These are phyloP conservation scores for Desmodus rotundus DNA, from an alignment of 2,113 vertebrate species.

Conservation along the genomic window DNA sequence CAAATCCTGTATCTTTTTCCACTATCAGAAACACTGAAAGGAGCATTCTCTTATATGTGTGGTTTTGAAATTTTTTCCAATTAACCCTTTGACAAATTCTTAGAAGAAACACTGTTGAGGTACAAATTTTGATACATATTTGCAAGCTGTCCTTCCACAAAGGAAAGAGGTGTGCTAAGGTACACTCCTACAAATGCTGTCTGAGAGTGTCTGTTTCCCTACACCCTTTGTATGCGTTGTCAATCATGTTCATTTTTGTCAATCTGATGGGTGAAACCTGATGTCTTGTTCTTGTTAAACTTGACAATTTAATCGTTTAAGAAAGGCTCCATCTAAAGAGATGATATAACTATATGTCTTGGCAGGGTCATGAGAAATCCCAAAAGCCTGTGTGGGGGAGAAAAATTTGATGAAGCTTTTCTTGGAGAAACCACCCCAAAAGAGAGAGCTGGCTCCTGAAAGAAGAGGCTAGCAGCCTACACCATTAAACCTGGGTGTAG, in stretches of 20 bases:
- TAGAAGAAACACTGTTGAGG: slow-evolving; percentile 41
- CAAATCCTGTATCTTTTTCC: slow-evolving; percentile 11
- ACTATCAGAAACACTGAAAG: slow-evolving; percentile 1
- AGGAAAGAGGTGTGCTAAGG: background rate
- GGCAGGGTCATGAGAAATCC: background rate
- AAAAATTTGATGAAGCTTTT: background rate
- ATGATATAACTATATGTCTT: background rate
- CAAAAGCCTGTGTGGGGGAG: background rate
- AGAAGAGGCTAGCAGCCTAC: background rate
- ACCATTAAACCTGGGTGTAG: background rate
- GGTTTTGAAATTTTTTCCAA: slow-evolving; percentile 36
- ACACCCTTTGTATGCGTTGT: background rate
- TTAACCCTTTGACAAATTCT: slow-evolving; percentile 44
- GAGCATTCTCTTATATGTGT: background rate
- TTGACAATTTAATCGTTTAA: slow-evolving; percentile 59
- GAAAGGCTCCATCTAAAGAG: slow-evolving; percentile 11
- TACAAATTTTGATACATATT: slow-evolving; percentile 25
- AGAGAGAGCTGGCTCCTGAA: background rate
- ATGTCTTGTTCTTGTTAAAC: slow-evolving; percentile 50
- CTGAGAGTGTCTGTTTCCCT: slow-evolving; percentile 10
- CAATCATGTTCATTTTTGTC: slow-evolving; percentile 44
- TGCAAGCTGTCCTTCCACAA: background rate
- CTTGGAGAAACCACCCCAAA: background rate
- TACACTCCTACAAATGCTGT: background rate
- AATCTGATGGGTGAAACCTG: slow-evolving; percentile 26